These are phyloP conservation scores for Epirrita christyi DNA, from an alignment of 2,888 invertebrate species.

Conservation along the genomic window DNA sequence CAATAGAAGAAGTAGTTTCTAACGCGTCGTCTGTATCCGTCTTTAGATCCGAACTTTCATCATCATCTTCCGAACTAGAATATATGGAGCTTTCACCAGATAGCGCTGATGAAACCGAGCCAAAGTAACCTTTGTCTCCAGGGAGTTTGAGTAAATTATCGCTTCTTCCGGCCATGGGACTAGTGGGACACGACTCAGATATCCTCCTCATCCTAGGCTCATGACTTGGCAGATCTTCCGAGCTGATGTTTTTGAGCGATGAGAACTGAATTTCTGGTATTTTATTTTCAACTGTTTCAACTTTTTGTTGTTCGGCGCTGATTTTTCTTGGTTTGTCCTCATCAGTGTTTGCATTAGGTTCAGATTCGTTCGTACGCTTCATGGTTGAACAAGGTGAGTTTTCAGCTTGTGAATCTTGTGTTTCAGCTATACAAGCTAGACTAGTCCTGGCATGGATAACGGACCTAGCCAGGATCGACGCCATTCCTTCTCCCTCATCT, in stretches of 20 bases:
- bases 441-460: slow-evolving; percentile 85
- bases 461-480: slow-evolving; percentile 87
- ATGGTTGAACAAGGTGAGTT: slow-evolving; percentile 70
- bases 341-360: slow-evolving; percentile 64
- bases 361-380: slow-evolving; percentile 73
- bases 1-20: slow-evolving; percentile 85
- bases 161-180: slow-evolving; percentile 64
- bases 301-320: slow-evolving; percentile 33
- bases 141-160: slow-evolving; percentile 72
- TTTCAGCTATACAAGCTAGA: slow-evolving; percentile 84
- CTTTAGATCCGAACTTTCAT: slow-evolving; percentile 78
- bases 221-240: slow-evolving; percentile 42
- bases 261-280: slow-evolving; percentile 68
- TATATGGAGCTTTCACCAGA: slow-evolving; percentile 77
- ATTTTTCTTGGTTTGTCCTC: slow-evolving; percentile 50
- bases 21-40: slow-evolving; percentile 71
- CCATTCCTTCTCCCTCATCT: slow-evolving; percentile 86
- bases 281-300: slow-evolving; percentile 39
- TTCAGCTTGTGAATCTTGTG: slow-evolving; percentile 71
- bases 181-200: slow-evolving; percentile 77
- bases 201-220: slow-evolving; percentile 55
- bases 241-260: slow-evolving; percentile 69
- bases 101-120: slow-evolving; percentile 72
- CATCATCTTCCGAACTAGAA: slow-evolving; percentile 74
- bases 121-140: slow-evolving; percentile 65